Evolutionary conservation across 2,113 vertebrate species (phyloP).

Genomic region (Thinocorus orbignyianus): DNA sequence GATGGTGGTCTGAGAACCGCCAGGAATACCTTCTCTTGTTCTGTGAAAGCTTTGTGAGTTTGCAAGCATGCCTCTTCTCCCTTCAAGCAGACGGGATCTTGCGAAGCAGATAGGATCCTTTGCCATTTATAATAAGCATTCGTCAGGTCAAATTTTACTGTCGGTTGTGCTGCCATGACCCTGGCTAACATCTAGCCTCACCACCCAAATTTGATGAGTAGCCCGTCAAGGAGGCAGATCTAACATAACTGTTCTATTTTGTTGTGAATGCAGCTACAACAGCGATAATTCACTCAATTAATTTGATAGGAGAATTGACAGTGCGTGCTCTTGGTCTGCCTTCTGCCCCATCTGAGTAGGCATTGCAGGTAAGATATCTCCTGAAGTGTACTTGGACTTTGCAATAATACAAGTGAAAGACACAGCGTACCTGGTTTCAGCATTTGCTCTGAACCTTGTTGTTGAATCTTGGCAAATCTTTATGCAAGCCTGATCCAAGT

Average conservation of each 20-base stretch:
- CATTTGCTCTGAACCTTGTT: not conserved
- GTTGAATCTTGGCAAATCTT: not conserved
- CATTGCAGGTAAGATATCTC: not conserved
- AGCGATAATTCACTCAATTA: not conserved
- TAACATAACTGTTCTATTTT: not conserved
- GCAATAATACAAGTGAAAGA: not conserved
- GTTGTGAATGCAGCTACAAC: not conserved
- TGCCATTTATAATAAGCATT: not conserved
- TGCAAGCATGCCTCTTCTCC: not conserved
- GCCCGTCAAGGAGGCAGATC: not conserved
- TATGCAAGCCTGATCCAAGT: not conserved
- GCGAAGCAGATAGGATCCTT: not conserved
- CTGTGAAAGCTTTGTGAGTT: not conserved
- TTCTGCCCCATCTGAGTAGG: not conserved
- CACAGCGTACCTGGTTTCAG: not conserved
- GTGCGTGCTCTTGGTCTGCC: not conserved
- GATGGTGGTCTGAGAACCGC: not conserved
- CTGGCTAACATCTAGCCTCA: too few relatives aligned
- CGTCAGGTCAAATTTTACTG: not conserved
- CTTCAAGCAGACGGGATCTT: not conserved
- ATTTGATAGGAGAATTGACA: not conserved
- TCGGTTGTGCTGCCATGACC: rapidly evolving
- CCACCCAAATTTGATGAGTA: not conserved
- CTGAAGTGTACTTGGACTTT: not conserved
- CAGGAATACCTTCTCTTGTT: not conserved